phyloP scores from a whole-genome alignment of 1,140 invertebrate species.

The Drosophila biarmipes region DNA sequence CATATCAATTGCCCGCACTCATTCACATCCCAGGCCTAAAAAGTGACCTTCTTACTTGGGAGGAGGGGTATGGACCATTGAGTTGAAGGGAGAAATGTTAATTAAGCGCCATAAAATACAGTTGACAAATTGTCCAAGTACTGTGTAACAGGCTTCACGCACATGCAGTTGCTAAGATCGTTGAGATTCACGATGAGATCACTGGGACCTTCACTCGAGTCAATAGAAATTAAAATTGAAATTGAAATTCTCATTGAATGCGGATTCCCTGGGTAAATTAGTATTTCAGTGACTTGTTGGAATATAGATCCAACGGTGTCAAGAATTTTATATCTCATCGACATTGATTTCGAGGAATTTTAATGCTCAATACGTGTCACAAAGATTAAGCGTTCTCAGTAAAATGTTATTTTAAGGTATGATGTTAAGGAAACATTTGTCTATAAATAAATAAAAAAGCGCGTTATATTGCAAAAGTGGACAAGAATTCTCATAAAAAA shows the following conservation, averaged over 20 bases:
- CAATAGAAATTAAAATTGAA: slow-evolving; percentile 18
- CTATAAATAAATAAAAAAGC: too few relatives aligned
- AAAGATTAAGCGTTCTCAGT: neutral
- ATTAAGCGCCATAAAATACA: slow-evolving; percentile 60
- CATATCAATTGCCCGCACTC: slow-evolving; percentile 66
- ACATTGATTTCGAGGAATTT: slow-evolving; percentile 26
- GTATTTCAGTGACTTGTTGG: slow-evolving; percentile 35
- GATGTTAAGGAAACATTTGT: too few relatives aligned
- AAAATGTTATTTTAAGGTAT: neutral
- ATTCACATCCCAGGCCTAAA: slow-evolving; percentile 12
- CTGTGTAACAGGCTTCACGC: slow-evolving; percentile 16
- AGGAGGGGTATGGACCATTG: slow-evolving; percentile 3
- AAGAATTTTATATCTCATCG: slow-evolving; percentile 13
- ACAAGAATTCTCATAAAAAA: too few relatives aligned
- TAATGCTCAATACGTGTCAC: slow-evolving; percentile 13
- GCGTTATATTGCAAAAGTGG: too few relatives aligned
- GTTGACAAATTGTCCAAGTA: slow-evolving; percentile 53
- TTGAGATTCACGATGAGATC: slow-evolving; percentile 26
- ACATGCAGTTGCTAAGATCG: slow-evolving; percentile 14
- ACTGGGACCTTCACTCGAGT: slow-evolving; percentile 15
- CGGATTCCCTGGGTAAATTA: slow-evolving; percentile 7
- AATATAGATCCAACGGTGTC: slow-evolving; percentile 9
- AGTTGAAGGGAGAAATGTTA: slow-evolving; percentile 46
- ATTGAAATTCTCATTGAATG: slow-evolving; percentile 21
- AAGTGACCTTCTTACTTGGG: slow-evolving; percentile 66